These are phyloP conservation scores for Leuciscus idus DNA, from an alignment of 2,113 vertebrate species.

Conservation along the genomic window DNA sequence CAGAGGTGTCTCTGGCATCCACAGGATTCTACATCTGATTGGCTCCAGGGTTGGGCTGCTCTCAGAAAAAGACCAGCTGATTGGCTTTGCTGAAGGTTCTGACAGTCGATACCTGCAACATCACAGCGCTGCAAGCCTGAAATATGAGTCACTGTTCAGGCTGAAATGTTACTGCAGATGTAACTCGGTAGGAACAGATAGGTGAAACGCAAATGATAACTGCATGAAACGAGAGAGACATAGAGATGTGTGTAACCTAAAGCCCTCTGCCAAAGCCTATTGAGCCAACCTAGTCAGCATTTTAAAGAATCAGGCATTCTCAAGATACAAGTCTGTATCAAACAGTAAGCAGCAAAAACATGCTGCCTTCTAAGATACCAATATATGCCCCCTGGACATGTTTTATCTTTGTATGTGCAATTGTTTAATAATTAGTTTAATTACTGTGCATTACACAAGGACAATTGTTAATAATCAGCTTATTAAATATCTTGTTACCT, in stretches of 20 bases:
- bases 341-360: not conserved
- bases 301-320: not conserved
- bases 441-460: too few species aligned
- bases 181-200: not conserved
- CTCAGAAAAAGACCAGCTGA: not conserved
- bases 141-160: constrained; percentile 26
- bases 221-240: not conserved
- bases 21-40: constrained; percentile 7
- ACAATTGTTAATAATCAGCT: too few species aligned
- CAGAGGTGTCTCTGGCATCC: not conserved
- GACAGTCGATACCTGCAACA: constrained; percentile 26
- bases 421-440: too few species aligned
- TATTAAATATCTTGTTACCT: too few species aligned
- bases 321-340: not conserved
- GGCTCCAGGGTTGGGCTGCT: not conserved
- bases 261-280: not conserved
- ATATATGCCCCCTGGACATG: too few species aligned
- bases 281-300: not conserved
- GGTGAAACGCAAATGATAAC: not conserved
- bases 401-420: too few species aligned
- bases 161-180: constrained; percentile 18
- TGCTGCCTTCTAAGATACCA: not conserved
- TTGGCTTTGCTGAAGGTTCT: not conserved
- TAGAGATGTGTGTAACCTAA: not conserved
- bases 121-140: not conserved